phyloP scores from a whole-genome alignment of 2,888 invertebrate genomes.

The Alentia gelatinosa region DNA sequence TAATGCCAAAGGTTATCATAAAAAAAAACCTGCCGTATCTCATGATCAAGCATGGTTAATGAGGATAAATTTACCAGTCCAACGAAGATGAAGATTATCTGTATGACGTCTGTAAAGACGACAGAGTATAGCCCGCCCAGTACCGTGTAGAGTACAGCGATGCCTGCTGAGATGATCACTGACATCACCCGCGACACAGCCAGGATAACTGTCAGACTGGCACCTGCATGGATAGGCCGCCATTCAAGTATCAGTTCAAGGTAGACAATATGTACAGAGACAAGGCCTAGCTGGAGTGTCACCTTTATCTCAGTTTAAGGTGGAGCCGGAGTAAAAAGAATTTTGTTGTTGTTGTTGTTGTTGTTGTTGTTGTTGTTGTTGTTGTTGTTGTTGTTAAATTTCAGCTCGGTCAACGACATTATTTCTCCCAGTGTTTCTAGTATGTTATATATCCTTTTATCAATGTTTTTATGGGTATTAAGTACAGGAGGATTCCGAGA shows the following conservation, averaged over 20 bases:
- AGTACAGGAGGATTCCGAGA: too few species aligned
- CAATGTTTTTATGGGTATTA: too few species aligned
- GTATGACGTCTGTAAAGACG: constrained; percentile 72
- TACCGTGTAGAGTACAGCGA: constrained; percentile 71
- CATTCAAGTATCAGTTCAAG: not conserved
- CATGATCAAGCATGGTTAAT: too few species aligned
- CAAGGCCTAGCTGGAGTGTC: not conserved
- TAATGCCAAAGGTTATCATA: too few species aligned
- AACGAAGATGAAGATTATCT: constrained; percentile 67
- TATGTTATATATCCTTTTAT: too few species aligned
- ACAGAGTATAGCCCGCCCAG: constrained; percentile 74
- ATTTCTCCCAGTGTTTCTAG: too few species aligned
- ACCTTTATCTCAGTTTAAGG: not conserved
- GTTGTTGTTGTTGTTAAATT: too few species aligned
- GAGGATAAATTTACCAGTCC: constrained; percentile 69
- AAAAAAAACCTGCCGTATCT: too few species aligned
- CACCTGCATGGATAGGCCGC: constrained; percentile 63
- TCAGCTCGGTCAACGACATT: too few species aligned
- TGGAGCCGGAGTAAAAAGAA: too few species aligned
- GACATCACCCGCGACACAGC: constrained; percentile 66
- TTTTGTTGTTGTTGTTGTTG: too few species aligned
- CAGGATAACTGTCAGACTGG: constrained; percentile 70
- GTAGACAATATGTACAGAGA: not conserved
- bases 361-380: too few species aligned
- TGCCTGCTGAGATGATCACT: constrained; percentile 69